Percentiles rank a stretch among this genome's conserved stretches.
Evolutionary conservation across 2,888 invertebrate genomes (phyloP).

Genomic region (Perdita meconis): DNA sequence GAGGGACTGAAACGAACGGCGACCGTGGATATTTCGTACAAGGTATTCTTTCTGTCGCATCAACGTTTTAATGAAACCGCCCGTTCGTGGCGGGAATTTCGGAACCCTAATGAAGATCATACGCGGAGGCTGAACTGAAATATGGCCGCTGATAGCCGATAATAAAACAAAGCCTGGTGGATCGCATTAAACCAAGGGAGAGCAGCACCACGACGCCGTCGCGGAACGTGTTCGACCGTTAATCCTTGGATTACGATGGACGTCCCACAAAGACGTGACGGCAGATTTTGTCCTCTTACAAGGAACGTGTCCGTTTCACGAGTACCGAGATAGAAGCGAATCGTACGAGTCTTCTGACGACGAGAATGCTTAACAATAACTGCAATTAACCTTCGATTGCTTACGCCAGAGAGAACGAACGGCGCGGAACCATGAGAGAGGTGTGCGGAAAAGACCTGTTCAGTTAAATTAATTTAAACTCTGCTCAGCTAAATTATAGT

Average conservation of each 20-base stretch:
- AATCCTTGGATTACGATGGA: slow-evolving; percentile 52
- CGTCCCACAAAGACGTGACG: slow-evolving; percentile 41
- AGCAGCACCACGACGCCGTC: slow-evolving; percentile 28
- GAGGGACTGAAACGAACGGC: slow-evolving; percentile 78
- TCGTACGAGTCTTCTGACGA: background rate
- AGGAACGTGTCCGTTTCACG: background rate
- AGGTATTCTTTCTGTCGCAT: slow-evolving; percentile 59
- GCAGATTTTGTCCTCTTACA: slow-evolving; percentile 7
- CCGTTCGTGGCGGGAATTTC: slow-evolving; percentile 72
- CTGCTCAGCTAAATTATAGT: too few relatives aligned
- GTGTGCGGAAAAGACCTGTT: too few relatives aligned
- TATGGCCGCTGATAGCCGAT: slow-evolving; percentile 56
- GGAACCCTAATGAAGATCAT: slow-evolving; percentile 75
- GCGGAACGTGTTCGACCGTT: slow-evolving; percentile 44
- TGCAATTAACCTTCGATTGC: too few relatives aligned
- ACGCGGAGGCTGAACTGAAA: slow-evolving; percentile 45
- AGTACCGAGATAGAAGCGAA: background rate
- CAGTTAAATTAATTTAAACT: too few relatives aligned
- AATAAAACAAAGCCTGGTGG: slow-evolving; percentile 54
- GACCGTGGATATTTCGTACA: slow-evolving; percentile 78
- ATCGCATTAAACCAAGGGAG: slow-evolving; percentile 37
- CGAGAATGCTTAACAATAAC: background rate
- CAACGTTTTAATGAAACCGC: slow-evolving; percentile 73
- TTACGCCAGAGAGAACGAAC: too few relatives aligned
- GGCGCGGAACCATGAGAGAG: too few relatives aligned